Evolutionary conservation across 2,888 invertebrate genomes (phyloP), one percentile per base, ranked within the genome.

Genomic region (Hoplodrina ambigua): DNA sequence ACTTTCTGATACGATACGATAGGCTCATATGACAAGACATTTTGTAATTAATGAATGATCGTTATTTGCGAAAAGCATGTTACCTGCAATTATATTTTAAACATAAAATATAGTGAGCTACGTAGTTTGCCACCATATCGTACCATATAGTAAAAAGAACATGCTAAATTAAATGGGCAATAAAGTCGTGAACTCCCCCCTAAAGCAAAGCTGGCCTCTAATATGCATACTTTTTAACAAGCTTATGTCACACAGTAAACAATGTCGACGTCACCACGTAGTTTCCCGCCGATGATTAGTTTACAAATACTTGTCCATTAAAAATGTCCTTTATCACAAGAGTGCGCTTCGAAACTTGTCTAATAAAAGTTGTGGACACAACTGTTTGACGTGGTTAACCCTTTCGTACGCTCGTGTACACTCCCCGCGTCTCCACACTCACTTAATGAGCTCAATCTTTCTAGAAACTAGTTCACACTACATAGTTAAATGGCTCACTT

Each of bases 361-460:
- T 62, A 84, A 86, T 85, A 83, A 84, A 85, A 84, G 80, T 81
- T 84, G 80, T 59, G 71, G 69, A 64, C 69, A 63, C 76, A 69
- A 73, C 75, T 83, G 81, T 83, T 85, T 84, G 84, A 82, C 72
- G 82, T 72, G 83, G 85, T 80, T 80, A 81, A 80, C 82, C 81
- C 73, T 83, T 79, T 81, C 79, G 69, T 80, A 69, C 78, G 54
- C 71, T 71, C 72, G 54, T 77, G 75, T 73, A 75, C 57, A 69
- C 70, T 67, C 65, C 67, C 72, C 73, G 68, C 75, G 58, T 71
- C 73, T 79, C 65, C 59, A 75, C 69, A 65, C 75, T 72, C 70
- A 80, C 74, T 65, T 72, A 80, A 81, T 72, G 75, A 75, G 77
- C 69, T 76, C 69, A 78, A 75, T 79, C 71, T 80, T 69, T 76